Base-by-base conservation (phyloP, 2,113 vertebrate species). In the Elephantulus edwardii region DNA sequence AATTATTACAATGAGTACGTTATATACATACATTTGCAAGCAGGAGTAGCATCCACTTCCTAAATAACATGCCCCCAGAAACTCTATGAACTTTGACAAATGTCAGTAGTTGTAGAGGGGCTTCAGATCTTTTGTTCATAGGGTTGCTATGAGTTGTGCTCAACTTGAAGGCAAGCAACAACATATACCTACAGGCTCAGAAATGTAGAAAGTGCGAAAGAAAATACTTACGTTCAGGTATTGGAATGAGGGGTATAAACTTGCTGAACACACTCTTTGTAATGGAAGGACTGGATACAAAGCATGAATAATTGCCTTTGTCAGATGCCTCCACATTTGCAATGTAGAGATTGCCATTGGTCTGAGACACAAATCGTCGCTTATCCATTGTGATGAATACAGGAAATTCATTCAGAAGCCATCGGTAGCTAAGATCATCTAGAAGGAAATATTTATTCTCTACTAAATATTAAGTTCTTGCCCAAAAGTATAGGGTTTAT, bases 231-330 rank as follows among this genome's bases (percentile, higher is more conserved):
- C 99, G 97, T 91, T 99, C 99, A 0, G 98, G 90, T 92, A 98
- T 97, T 0, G 99, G 98, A 92, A 99, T 98, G 78, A 99, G 98
- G 5, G 99, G 98, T 86, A 99, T 99, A 96, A 99, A 99, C 97
- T 98, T 99, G 98, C 99, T 99, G 97, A 99, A 99, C 22, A 99
- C 99, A 19, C 99, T 99, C 97, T 99, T 99, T 42, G 99, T 98
- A 91, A 99, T 99, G 17, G 99, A 99, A 40, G 98, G 98, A 93
- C 99, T 99, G 92, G 98, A 98, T 6, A 98, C 98, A 60, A 99
- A 99, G 96, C 99, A 99, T 3, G 99, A 99, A 89, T 99, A 99
- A 98, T 99, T 99, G 94, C 99, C 99, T 42, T 97, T 98, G 96
- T 99, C 99, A 0, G 98, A 98, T 28, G 98, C 96, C 85, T 99